These are phyloP conservation scores for Trematomus bernacchii DNA, from an alignment of 2,797 vertebrate species.

Conservation along the genomic window DNA sequence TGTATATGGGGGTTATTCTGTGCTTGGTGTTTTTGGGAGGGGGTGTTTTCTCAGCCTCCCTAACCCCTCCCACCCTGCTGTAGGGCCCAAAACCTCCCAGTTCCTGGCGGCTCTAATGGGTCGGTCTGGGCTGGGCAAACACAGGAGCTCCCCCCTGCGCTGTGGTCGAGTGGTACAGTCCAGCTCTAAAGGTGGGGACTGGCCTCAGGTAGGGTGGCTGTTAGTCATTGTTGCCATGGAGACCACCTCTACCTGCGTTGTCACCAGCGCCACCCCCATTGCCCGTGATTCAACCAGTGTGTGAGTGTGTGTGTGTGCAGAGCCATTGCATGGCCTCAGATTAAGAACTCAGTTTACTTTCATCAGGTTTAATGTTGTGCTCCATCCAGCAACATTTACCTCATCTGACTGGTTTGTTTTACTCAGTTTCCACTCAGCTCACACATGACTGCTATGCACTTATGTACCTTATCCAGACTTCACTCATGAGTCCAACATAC, in stretches of 20 bases:
- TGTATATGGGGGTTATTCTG: conserved; percentile 54
- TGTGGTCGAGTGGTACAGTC: conserved; percentile 83
- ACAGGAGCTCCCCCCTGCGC: conserved; percentile 85
- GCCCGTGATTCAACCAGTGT: conserved; percentile 53
- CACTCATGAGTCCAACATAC: conserved; percentile 56
- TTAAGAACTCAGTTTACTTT: conserved; percentile 33
- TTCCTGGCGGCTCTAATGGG: conserved; percentile 87
- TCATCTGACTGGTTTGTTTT: conserved; percentile 47
- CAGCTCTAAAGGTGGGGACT: conserved; percentile 89
- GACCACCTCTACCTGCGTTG: conserved; percentile 78
- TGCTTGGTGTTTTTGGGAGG: conserved; percentile 62
- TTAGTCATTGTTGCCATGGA: conserved; percentile 85
- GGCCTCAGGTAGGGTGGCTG: conserved; percentile 86
- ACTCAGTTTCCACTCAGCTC: conserved; percentile 43
- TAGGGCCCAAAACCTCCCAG: conserved; percentile 83
- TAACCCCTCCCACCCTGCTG: conserved; percentile 77
- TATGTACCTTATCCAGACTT: conserved; percentile 2
- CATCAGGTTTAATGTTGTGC: conserved; percentile 56
- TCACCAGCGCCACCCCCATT: conserved; percentile 68
- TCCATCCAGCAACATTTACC: conserved; percentile 58
- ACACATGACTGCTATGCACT: conserved; percentile 50
- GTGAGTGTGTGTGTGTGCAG: conserved; percentile 55
- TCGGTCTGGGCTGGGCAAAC: conserved; percentile 85
- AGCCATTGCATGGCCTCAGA: conserved; percentile 69
- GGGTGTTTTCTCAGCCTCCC: conserved; percentile 73